Percentiles rank a stretch among this genome's conserved stretches.
Conservation (phyloP, 2,113 vertebrate genomes). For the Xenotilapia leptura region DNA sequence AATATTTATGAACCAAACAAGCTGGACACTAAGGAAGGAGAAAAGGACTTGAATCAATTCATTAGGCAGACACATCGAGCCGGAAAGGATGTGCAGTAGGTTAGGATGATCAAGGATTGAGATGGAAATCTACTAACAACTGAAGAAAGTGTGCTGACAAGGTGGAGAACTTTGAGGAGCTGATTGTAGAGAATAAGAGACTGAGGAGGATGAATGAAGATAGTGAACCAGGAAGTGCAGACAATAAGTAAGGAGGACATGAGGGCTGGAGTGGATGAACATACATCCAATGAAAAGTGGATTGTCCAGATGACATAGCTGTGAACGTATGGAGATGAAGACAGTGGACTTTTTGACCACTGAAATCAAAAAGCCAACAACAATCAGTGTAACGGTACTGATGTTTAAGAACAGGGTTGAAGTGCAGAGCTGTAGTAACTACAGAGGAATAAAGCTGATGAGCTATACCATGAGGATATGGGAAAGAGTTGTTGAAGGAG, state of each 20-base stretch:
- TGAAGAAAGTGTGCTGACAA: neutral
- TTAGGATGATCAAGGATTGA: neutral
- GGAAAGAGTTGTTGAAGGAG: neutral
- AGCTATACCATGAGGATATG: neutral
- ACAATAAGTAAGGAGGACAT: neutral
- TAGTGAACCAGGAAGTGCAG: neutral
- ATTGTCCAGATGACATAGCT: neutral
- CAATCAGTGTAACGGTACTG: neutral
- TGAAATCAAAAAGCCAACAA: neutral
- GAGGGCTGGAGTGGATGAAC: neutral
- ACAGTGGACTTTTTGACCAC: neutral
- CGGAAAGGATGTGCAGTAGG: neutral
- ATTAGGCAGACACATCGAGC: neutral
- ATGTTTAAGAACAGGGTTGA: neutral
- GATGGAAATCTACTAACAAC: neutral
- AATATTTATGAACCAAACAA: neutral
- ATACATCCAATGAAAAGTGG: neutral
- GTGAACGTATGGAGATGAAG: neutral
- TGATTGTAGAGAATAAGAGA: neutral
- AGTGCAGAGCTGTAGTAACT: neutral
- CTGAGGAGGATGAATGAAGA: fast-evolving
- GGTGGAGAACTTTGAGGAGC: neutral
- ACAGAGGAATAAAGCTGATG: neutral
- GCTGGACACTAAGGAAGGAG: neutral
- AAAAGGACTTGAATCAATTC: neutral